A percentile compares a stretch with the other conserved stretches of the same genome.
These are phyloP conservation scores for Pangasius macronema DNA, from an alignment of 2,797 vertebrate species.

Conservation along the genomic window DNA sequence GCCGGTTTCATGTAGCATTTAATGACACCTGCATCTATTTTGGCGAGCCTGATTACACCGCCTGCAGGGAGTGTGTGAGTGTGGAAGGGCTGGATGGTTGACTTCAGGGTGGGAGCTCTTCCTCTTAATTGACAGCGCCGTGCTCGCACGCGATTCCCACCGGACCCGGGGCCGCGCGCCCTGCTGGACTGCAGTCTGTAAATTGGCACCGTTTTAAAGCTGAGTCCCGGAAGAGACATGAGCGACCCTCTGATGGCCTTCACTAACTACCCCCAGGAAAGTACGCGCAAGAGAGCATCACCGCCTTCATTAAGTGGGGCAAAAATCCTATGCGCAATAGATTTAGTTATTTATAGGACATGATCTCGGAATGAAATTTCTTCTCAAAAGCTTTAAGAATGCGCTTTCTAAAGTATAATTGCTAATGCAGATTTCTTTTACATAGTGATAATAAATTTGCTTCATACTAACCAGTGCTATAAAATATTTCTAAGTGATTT, in stretches of 20 bases:
- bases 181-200: constrained; percentile 62
- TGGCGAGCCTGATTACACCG: constrained; percentile 23
- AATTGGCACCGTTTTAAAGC: constrained; percentile 62
- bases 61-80: constrained; percentile 36
- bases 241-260: constrained; percentile 39
- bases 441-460: not conserved
- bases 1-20: constrained; percentile 22
- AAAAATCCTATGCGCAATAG: not conserved
- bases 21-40: constrained; percentile 40
- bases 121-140: constrained; percentile 72
- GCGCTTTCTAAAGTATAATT: not conserved
- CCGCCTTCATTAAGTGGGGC: not conserved
- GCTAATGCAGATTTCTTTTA: not conserved
- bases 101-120: constrained; percentile 57
- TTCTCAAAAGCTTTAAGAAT: not conserved
- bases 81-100: constrained; percentile 31
- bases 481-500: not conserved
- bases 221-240: constrained; percentile 52
- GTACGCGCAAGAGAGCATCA: constrained; percentile 41
- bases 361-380: not conserved
- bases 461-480: too few relatives aligned
- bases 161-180: constrained; percentile 66
- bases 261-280: constrained; percentile 52
- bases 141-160: constrained; percentile 76
- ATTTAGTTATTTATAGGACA: not conserved